Conservation (phyloP, 2,888 invertebrate species). For the Ophonus ardosiacus region DNA sequence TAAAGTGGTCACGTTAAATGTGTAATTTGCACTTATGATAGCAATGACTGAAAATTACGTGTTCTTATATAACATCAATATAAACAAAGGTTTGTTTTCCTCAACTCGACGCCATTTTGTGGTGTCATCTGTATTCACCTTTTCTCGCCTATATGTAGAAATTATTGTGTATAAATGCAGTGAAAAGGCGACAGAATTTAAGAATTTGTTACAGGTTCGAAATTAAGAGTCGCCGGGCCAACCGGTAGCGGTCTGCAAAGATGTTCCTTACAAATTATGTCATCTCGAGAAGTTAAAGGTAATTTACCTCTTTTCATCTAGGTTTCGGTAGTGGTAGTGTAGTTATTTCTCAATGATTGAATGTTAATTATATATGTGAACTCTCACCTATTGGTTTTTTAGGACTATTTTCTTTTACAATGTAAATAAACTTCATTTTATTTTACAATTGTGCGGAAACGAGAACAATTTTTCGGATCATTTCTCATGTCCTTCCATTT, state of each 20-base stretch:
- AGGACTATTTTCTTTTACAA: not conserved
- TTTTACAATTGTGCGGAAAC: not conserved
- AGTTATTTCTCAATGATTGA: not conserved
- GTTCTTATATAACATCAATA: too few relatives aligned
- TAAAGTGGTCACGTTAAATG: too few relatives aligned
- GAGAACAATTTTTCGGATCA: too few relatives aligned
- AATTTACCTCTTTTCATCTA: constrained; percentile 33
- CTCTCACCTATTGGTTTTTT: not conserved
- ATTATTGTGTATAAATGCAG: too few relatives aligned
- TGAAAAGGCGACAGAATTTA: not conserved
- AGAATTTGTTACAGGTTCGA: constrained; percentile 57
- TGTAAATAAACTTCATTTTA: not conserved
- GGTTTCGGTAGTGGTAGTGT: not conserved
- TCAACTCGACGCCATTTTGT: too few relatives aligned
- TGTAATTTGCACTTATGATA: too few relatives aligned
- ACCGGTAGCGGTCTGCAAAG: constrained; percentile 74
- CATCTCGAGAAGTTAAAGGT: constrained; percentile 79
- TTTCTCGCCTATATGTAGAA: too few relatives aligned
- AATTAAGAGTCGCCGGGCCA: constrained; percentile 72
- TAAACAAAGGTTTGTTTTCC: too few relatives aligned
- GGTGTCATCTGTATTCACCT: too few relatives aligned
- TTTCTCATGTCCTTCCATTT: too few relatives aligned
- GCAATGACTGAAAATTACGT: too few relatives aligned
- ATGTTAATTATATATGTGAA: not conserved
- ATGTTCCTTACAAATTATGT: constrained; percentile 78